Evolutionary conservation across 2,113 vertebrate genomes (phyloP), one percentile per base, ranked within the genome.

Genomic region (Turnix velox): DNA sequence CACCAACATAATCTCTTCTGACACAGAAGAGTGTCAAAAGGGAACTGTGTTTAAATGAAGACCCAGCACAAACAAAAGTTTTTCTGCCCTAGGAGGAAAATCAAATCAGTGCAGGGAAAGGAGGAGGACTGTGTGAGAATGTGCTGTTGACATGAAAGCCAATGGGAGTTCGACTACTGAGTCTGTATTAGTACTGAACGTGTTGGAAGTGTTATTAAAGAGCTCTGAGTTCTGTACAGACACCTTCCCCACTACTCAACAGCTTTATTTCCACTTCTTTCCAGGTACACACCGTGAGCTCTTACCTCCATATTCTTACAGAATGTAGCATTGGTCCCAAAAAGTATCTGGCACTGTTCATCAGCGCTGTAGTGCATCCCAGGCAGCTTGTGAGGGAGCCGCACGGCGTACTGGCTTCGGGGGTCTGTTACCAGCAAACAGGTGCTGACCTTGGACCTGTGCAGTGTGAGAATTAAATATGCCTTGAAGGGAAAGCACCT

Each of bases 331-430:
- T 99, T 99, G 97, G 97, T 98, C 89, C 99, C 99, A 55, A 99
- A 99, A 22, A 99, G 98, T 87, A 99, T 99, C 98, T 99, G 99
- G 96, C 99, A 99, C 96, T 99, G 99, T 54, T 99, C 98, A 3
- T 98, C 98, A 6, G 98, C 98, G 4, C 99, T 99, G 97, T 99
- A 99, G 96, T 99, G 99, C 99, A 99, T 99, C 42, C 99, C 99
- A 0, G 99, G 99, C 75, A 99, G 98, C 90, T 99, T 99, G 95
- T 98, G 98, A 5, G 99, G 98, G 39, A 99, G 98, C 23, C 97
- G 98, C 35, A 99, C 96, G 0, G 97, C 96, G 2, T 98, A 97
- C 0, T 95, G 98, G 91, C 98, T 99, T n/a, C 98, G 97, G 3
- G 98, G 98, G 87, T 99, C 99, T 2, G 99, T 99, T 79, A 98